These are phyloP conservation scores for Phataginus tetradactyla DNA, from an alignment of 2,797 vertebrate species.

Conservation along the genomic window DNA sequence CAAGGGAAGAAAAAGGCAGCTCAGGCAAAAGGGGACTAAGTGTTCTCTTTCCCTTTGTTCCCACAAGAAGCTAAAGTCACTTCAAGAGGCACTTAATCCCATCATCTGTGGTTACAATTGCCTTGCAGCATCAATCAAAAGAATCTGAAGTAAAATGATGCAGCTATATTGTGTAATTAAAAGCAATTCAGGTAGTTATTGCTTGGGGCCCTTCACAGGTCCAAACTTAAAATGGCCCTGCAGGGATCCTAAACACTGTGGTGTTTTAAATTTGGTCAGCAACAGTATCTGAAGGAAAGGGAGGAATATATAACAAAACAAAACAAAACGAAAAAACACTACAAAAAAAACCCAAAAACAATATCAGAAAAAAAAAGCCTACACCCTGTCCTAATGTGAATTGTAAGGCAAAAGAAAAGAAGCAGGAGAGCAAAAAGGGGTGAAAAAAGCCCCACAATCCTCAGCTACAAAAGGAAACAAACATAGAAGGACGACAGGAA, in stretches of 20 bases:
- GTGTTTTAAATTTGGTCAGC: conserved; percentile 91
- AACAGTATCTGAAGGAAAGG: conserved; percentile 87
- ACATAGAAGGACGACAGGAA: conserved; percentile 84
- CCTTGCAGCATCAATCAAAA: conserved; percentile 95
- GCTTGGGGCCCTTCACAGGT: conserved; percentile 91
- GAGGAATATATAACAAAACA: conserved; percentile 86
- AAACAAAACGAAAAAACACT: conserved; percentile 45
- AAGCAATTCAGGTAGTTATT: conserved; percentile 95
- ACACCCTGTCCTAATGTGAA: conserved; percentile 80
- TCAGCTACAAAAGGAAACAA: conserved; percentile 86
- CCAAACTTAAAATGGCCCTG: conserved; percentile 89
- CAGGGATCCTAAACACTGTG: conserved; percentile 88
- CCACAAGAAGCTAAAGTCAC: conserved; percentile 96
- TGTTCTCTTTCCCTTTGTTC: conserved; percentile 93
- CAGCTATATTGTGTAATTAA: conserved; percentile 94
- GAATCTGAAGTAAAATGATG: conserved; percentile 94
- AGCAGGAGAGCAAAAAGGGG: conserved; percentile 82
- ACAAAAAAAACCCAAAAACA: neutral
- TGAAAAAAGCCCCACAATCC: conserved; percentile 81
- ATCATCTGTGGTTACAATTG: conserved; percentile 97
- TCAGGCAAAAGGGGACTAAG: conserved; percentile 89
- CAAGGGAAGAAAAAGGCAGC: conserved; percentile 85
- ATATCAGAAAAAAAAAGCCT: conserved; percentile 24
- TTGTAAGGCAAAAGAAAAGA: conserved; percentile 85
- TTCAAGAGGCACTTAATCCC: conserved; percentile 99